Evolutionary conservation across 2,888 invertebrate species (phyloP).

Genomic region (Coleophora flavipennella): DNA sequence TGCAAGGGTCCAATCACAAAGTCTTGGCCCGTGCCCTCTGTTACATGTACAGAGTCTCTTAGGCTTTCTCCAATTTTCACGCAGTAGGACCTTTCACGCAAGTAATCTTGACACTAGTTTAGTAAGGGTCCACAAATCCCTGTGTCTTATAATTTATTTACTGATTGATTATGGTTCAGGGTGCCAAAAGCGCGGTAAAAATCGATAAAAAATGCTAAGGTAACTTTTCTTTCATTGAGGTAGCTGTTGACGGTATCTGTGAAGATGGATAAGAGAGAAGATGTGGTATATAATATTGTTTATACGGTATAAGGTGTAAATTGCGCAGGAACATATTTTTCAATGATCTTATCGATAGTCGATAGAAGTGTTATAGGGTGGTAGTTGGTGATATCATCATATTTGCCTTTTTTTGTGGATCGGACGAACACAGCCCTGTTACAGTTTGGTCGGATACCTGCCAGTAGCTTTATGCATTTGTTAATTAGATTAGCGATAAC

Average conservation of each 20-base stretch:
- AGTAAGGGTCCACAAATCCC: no score
- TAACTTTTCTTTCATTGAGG: background rate
- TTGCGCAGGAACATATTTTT: background rate
- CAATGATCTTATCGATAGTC: background rate
- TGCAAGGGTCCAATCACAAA: no score
- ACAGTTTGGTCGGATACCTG: background rate
- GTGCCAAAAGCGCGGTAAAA: constrained; percentile 6
- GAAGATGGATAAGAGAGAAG: no score
- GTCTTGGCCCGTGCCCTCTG: no score
- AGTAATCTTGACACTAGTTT: constrained; percentile 12
- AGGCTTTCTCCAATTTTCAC: constrained; percentile 7
- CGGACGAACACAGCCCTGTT: background rate
- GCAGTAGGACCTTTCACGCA: constrained; percentile 5
- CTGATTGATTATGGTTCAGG: constrained; percentile 6
- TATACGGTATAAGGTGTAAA: no score
- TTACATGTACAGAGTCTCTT: constrained; percentile 1
- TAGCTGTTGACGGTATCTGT: no score
- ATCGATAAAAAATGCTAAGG: constrained; percentile 12
- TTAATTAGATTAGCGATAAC: constrained; percentile 1
- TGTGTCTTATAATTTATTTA: constrained; percentile 8
- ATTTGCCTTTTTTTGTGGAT: background rate
- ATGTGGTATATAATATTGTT: no score
- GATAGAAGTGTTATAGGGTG: background rate
- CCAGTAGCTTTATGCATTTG: background rate
- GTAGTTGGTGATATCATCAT: background rate